Evolutionary conservation across 92 coral and sea anemone species (phyloP), one percentile per base, ranked within the genome.

Genomic region (Siderastrea siderea): DNA sequence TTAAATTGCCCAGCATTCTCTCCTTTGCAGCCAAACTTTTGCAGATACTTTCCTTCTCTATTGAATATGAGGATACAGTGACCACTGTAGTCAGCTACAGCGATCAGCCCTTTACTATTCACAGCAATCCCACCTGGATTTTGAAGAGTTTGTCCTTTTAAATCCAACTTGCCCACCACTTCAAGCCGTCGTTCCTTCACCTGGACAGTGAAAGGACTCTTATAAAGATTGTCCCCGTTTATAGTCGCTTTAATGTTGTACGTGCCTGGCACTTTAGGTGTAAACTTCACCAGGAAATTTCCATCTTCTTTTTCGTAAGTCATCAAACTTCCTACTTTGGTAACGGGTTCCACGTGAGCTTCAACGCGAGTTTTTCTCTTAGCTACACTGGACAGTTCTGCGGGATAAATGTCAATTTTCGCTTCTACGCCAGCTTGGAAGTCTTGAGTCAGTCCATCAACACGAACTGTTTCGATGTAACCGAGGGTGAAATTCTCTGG

Each of bases 371-470:
- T 38, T 58, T 44, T 44, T 2, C 46, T 19, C 61, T 63, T 10
- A 63, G 26, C 82, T 46, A 60, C 57, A 7, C 55, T 61, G 43
- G 26, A 7, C 5, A 60, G 69, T n/a, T 77, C 45, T 7, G 70
- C 38, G 38, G 38, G 70, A 60, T 57, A 60, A 16, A 77, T 52
- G 45, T 46, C 54, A 46, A 77, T 60, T n/a, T 60, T 45, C 46
- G 54, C 82, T 77, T 77, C 57, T 38, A 77, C 67, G 46, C 82
- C 82, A 77, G 82, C 70, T 47, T 77, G 82, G 52, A 77, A 13
- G 15, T 77, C 61, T 60, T 60, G 55, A 77, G 57, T 61, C 44
- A 60, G 70, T 15, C 70, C 82, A 15, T 77, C 82, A 3, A 77
- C 38, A 13, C 38, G 38, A 26, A 55, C 43, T 3, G 62, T 38